A percentile compares a stretch with the other conserved stretches of the same genome.
Conservation (phyloP, 2,888 invertebrate species). For the Hypomecis atomaria region DNA sequence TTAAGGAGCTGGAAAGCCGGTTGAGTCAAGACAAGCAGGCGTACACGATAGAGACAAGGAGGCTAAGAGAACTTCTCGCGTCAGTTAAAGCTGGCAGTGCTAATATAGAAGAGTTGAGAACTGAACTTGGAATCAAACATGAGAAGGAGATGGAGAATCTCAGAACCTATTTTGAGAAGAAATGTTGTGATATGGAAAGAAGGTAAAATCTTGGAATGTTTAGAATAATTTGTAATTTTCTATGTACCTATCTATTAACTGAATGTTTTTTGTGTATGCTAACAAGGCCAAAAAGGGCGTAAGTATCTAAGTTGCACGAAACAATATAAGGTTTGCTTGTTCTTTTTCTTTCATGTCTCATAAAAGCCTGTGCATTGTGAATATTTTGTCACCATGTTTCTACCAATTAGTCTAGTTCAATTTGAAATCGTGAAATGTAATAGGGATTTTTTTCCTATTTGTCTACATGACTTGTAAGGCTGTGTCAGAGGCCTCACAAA, state of each 20-base stretch:
- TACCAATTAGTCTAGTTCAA: no score
- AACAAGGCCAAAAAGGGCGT: slow-evolving; percentile 60
- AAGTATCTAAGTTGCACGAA: slow-evolving; percentile 42
- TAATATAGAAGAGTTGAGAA: slow-evolving; percentile 82
- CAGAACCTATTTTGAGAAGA: slow-evolving; percentile 91
- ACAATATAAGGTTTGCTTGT: not conserved
- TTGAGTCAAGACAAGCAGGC: slow-evolving; percentile 85
- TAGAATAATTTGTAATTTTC: not conserved
- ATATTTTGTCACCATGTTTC: no score
- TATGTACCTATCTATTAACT: not conserved
- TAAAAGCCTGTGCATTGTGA: no score
- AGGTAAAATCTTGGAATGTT: slow-evolving; percentile 75
- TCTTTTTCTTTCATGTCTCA: not conserved
- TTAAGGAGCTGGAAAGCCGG: slow-evolving; percentile 72
- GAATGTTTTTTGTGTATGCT: slow-evolving; percentile 52
- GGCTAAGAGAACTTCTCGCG: slow-evolving; percentile 81
- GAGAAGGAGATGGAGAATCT: slow-evolving; percentile 91
- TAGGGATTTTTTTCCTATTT: no score
- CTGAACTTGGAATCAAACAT: slow-evolving; percentile 87
- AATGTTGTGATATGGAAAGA: slow-evolving; percentile 91
- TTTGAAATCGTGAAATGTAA: no score
- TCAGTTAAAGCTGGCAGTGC: slow-evolving; percentile 85
- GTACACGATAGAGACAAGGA: slow-evolving; percentile 80
- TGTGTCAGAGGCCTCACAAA: no score
- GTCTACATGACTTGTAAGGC: no score